A percentile compares a stretch with the other conserved stretches of the same genome.
Evolutionary conservation across 1,140 invertebrate species (phyloP).

Genomic region (Orchesella cincta): DNA sequence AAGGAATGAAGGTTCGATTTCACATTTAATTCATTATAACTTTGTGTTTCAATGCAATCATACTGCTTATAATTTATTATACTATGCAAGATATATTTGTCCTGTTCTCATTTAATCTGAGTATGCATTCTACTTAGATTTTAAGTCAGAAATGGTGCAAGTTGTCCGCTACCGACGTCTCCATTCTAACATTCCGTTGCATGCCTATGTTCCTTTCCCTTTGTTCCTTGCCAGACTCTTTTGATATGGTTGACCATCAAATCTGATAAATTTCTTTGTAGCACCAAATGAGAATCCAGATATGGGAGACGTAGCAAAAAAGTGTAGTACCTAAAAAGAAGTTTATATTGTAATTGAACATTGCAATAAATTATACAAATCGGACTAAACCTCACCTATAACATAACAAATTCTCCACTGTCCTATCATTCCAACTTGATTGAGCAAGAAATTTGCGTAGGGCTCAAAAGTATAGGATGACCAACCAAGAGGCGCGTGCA

Average conservation of each 20-base stretch:
- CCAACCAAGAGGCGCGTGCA: slow-evolving; percentile 38
- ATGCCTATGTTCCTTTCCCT: not conserved
- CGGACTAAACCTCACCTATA: not conserved
- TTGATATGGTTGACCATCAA: not conserved
- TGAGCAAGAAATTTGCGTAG: slow-evolving; percentile 40
- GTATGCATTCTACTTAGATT: no score
- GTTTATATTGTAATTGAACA: not conserved
- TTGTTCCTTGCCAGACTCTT: not conserved
- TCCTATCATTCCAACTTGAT: slow-evolving; percentile 40
- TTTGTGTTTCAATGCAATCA: no score
- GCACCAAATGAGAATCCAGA: slow-evolving; percentile 31
- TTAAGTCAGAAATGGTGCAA: no score
- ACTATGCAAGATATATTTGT: no score
- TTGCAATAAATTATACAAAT: not conserved
- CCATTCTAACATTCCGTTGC: no score
- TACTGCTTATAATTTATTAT: no score
- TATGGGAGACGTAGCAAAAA: slow-evolving; percentile 34
- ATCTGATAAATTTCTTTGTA: slow-evolving; percentile 29
- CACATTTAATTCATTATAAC: no score
- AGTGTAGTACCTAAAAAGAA: slow-evolving; percentile 15
- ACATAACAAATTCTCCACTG: slow-evolving; percentile 22
- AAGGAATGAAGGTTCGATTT: no score
- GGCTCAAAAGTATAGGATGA: slow-evolving; percentile 40
- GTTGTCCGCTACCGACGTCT: no score
- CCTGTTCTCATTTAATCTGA: no score